Percentiles rank a stretch among this genome's conserved stretches.
Conservation (phyloP, 2,113 vertebrate genomes). For the Dromiciops gliroides region DNA sequence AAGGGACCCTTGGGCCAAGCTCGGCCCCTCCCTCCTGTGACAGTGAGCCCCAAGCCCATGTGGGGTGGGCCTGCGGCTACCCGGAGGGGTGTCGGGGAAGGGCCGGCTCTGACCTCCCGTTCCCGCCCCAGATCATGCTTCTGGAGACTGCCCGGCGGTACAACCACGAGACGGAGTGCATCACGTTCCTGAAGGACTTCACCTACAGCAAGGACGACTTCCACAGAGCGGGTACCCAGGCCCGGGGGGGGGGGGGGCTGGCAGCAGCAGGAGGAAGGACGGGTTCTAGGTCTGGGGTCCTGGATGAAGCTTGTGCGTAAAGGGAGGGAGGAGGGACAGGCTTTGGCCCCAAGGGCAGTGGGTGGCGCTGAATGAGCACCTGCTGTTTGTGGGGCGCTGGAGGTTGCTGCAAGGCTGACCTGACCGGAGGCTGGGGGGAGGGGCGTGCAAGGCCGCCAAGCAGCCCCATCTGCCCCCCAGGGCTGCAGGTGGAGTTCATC, state of each 20-base stretch:
- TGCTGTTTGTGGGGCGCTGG: no score
- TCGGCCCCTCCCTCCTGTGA: no score
- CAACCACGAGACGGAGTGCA: constrained; percentile 83
- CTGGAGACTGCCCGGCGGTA: constrained; percentile 84
- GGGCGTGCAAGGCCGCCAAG: no score
- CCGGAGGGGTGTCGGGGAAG: neutral
- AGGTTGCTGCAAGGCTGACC: no score
- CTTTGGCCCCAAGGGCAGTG: no score
- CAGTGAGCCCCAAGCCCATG: rapidly evolving
- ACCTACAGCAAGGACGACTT: constrained; percentile 86
- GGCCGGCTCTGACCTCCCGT: neutral
- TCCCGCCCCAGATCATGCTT: constrained; percentile 80
- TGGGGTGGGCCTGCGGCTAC: no score
- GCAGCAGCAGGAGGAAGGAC: no score
- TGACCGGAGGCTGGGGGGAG: no score
- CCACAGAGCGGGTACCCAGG: constrained; percentile 79
- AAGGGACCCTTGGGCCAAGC: no score
- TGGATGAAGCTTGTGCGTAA: neutral
- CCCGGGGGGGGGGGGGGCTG: rapidly evolving
- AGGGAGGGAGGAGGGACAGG: no score
- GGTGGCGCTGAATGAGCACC: no score
- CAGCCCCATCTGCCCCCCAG: constrained; percentile 64
- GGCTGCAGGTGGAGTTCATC: constrained; percentile 85
- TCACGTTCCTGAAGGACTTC: constrained; percentile 86
- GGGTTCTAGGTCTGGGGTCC: no score